Conservation (phyloP, 2,888 invertebrate genomes). For the Lottia scabra region DNA sequence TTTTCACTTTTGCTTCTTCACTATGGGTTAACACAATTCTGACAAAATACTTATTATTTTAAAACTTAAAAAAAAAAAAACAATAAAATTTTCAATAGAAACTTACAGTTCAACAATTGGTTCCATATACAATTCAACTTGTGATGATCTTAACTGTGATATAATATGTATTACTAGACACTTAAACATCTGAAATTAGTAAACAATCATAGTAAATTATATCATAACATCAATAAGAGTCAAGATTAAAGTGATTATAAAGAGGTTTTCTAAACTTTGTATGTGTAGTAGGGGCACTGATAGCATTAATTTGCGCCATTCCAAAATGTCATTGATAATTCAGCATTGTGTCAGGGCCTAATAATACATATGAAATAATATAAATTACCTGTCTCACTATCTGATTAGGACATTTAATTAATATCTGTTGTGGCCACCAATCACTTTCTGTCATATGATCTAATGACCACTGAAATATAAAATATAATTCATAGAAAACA, state of each 20-base stretch:
- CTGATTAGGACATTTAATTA: conserved; percentile 96
- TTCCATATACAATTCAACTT: conserved; percentile 77
- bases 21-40: no score
- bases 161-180: conserved; percentile 94
- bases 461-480: conserved; percentile 82
- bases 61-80: no score
- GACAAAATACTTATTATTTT: no score
- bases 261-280: no score
- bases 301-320: no score
- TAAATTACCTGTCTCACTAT: conserved; percentile 85
- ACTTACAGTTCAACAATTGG: conserved; percentile 56
- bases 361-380: no score
- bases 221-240: no score
- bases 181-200: conserved; percentile 80
- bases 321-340: no score
- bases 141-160: conserved; percentile 81
- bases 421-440: conserved; percentile 95
- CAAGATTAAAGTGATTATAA: no score
- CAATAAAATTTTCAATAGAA: not conserved
- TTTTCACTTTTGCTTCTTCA: no score
- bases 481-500: not conserved
- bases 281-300: no score
- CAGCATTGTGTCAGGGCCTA: no score
- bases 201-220: not conserved
- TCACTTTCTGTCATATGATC: conserved; percentile 93